These are phyloP conservation scores for Cryptoblepharus egeriae DNA, from an alignment of 2,797 vertebrate species.

Conservation along the genomic window DNA sequence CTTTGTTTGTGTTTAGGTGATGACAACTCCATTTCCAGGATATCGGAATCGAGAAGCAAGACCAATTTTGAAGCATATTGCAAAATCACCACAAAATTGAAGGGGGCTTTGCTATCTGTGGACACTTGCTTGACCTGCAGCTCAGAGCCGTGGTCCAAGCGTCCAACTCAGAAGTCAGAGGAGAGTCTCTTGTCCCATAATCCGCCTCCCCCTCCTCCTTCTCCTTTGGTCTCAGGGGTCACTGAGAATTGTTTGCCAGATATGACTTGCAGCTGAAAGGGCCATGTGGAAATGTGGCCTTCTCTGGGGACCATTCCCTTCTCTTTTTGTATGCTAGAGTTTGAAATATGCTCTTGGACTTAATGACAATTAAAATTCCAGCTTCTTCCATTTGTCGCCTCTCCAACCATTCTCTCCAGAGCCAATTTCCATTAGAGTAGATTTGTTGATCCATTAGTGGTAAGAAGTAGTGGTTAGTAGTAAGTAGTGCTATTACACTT, in stretches of 20 bases:
- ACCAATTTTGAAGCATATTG: neutral
- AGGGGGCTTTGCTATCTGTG: neutral
- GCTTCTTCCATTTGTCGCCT: neutral
- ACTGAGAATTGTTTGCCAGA: neutral
- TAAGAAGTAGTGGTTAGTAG: too few relatives aligned
- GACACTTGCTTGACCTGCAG: neutral
- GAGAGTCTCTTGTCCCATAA: neutral
- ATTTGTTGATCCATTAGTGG: neutral
- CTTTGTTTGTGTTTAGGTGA: neutral
- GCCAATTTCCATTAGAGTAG: neutral
- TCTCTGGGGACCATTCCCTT: neutral
- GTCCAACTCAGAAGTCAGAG: neutral
- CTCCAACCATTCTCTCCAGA: neutral
- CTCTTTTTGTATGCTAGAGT: neutral
- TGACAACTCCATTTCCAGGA: neutral
- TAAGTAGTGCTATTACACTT: neutral
- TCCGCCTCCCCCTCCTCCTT: neutral
- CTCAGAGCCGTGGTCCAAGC: neutral
- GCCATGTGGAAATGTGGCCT: neutral
- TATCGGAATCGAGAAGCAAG: too few relatives aligned
- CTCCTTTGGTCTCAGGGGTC: neutral
- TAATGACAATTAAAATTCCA: neutral
- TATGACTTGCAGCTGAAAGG: neutral
- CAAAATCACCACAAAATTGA: neutral
- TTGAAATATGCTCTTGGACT: neutral